Evolutionary conservation across 2,888 invertebrate species (phyloP).

Genomic region (Leptinotarsa tumamoca): DNA sequence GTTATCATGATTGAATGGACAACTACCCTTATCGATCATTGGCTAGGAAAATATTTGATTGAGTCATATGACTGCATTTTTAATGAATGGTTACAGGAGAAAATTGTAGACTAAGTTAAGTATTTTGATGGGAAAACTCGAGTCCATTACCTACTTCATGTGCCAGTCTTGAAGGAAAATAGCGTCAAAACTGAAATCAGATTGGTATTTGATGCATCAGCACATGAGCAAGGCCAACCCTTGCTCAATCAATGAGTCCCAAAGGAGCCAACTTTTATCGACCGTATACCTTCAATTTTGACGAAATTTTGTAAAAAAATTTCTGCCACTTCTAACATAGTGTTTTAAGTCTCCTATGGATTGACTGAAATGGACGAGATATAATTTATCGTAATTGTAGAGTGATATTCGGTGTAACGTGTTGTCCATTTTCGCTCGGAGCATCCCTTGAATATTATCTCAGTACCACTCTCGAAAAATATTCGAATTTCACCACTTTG

Average conservation of each 20-base stretch:
- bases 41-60: conserved; percentile 35
- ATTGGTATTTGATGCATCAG: conserved; percentile 55
- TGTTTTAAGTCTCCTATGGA: conserved; percentile 38
- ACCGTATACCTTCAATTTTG: conserved; percentile 40
- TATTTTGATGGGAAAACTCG: neutral
- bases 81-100: conserved; percentile 4
- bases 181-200: conserved; percentile 44
- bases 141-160: neutral
- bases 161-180: conserved; percentile 1
- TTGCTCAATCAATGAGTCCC: conserved; percentile 50
- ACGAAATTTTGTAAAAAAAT: conserved; percentile 33
- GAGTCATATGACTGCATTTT: conserved; percentile 29
- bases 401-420: conserved; percentile 32
- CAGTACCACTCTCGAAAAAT: neutral
- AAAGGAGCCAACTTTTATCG: conserved; percentile 36
- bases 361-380: conserved; percentile 34
- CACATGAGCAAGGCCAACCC: conserved; percentile 43
- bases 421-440: conserved; percentile 42
- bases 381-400: conserved; percentile 7
- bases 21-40: conserved; percentile 38
- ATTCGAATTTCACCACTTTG: neutral
- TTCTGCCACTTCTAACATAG: too few relatives aligned
- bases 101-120: conserved; percentile 35
- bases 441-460: conserved; percentile 39
- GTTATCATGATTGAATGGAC: conserved; percentile 40